These are phyloP conservation scores for Boloria selene DNA, from an alignment of 2,888 invertebrate species.

Conservation along the genomic window DNA sequence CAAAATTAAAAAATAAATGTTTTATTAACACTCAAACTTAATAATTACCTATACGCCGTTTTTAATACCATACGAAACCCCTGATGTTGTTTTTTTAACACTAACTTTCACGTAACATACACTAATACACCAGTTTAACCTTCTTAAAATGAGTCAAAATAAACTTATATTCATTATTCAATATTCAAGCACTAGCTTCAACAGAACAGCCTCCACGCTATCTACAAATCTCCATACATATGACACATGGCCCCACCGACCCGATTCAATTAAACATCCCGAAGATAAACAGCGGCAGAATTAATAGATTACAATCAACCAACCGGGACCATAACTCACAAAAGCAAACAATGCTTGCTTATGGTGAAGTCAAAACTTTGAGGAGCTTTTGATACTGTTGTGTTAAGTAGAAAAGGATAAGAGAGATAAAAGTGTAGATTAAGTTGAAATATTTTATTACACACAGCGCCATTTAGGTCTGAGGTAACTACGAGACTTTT, in stretches of 20 bases:
- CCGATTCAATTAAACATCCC: slow-evolving; percentile 46
- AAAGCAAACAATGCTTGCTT: slow-evolving; percentile 41
- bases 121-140: too few species aligned
- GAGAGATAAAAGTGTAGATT: background rate
- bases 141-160: too few species aligned
- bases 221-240: slow-evolving; percentile 25
- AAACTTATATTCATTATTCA: too few species aligned
- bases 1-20: too few species aligned
- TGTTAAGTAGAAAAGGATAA: background rate
- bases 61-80: too few species aligned
- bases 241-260: slow-evolving; percentile 28
- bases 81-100: too few species aligned
- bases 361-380: slow-evolving; percentile 42
- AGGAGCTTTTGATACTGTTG: slow-evolving; percentile 9
- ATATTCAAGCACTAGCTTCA: background rate
- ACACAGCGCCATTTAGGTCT: too few species aligned
- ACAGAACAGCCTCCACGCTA: slow-evolving; percentile 7
- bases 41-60: too few species aligned
- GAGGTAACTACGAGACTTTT: too few species aligned
- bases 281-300: slow-evolving; percentile 50
- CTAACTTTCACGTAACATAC: too few species aligned
- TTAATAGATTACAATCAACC: slow-evolving; percentile 58
- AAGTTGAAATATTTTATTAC: background rate
- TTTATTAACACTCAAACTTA: too few species aligned
- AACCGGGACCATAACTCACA: slow-evolving; percentile 54